A percentile compares a stretch with the other conserved stretches of the same genome.
Conservation (phyloP, 2,888 invertebrate species). For the Alviniconcha strummeri region DNA sequence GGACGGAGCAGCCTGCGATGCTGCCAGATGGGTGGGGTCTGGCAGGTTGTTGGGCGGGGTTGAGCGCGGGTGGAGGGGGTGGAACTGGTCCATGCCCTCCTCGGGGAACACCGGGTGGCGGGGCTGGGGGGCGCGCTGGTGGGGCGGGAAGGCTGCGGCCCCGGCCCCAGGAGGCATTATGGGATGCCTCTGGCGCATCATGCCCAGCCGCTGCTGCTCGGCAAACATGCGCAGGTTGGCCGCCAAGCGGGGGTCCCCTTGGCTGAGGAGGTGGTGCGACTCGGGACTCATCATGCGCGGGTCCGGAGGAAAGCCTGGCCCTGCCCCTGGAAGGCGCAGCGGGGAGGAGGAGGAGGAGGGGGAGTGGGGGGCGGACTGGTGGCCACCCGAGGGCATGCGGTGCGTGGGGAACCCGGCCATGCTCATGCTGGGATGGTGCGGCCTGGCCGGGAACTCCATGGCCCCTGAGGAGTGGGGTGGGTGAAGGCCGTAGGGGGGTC, state of each 20-base stretch:
- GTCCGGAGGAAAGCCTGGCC: conserved; percentile 34
- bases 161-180: conserved; percentile 37
- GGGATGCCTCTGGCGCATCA: conserved; percentile 31
- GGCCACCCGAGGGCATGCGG: conserved; percentile 13
- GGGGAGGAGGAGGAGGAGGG: conserved; percentile 20
- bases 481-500: conserved; percentile 22
- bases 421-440: conserved; percentile 30
- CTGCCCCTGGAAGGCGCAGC: conserved; percentile 19
- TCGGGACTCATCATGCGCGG: conserved; percentile 40
- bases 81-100: conserved; percentile 24
- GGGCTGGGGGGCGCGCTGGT: conserved; percentile 39
- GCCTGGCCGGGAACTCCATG: conserved; percentile 27
- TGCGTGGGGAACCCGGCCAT: conserved; percentile 26
- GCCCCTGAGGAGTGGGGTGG: conserved; percentile 2
- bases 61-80: conserved; percentile 19
- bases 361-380: conserved; percentile 26
- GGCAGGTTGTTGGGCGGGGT: conserved; percentile 27
- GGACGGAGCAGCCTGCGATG: conserved; percentile 15
- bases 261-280: conserved; percentile 30
- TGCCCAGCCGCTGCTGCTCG: conserved; percentile 25
- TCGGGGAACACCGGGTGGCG: conserved; percentile 36
- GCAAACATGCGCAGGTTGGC: conserved; percentile 39
- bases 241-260: conserved; percentile 39
- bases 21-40: conserved; percentile 12
- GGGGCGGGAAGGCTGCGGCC: conserved; percentile 34